These are phyloP conservation scores for Thyatira batis DNA, from an alignment of 2,888 invertebrate genomes.

Conservation along the genomic window DNA sequence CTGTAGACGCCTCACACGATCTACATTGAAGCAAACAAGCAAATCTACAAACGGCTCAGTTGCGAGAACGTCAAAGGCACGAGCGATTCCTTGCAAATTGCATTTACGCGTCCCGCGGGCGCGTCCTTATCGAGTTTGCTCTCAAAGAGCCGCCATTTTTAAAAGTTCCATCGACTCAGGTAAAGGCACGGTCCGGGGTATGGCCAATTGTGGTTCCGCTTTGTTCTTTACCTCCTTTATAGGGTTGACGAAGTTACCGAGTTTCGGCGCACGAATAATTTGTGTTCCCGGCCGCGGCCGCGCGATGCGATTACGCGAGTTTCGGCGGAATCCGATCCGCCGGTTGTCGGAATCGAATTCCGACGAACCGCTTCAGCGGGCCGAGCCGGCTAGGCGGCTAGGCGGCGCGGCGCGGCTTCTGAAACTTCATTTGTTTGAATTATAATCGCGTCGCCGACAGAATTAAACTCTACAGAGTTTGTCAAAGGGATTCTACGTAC, in stretches of 20 bases:
- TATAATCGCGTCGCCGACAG: constrained; percentile 39
- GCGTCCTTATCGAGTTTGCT: constrained; percentile 73
- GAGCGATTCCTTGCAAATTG: constrained; percentile 76
- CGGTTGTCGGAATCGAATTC: constrained; percentile 66
- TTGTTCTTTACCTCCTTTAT: constrained; percentile 77
- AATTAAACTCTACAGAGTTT: constrained; percentile 38
- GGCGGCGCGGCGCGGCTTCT: too few species aligned
- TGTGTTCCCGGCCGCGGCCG: constrained; percentile 75
- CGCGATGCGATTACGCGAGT: constrained; percentile 74
- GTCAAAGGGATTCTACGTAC: constrained; percentile 12
- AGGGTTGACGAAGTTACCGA: constrained; percentile 78
- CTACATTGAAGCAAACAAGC: constrained; percentile 47
- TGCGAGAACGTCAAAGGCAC: constrained; percentile 72
- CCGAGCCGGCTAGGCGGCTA: constrained; percentile 46
- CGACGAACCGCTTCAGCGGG: constrained; percentile 52
- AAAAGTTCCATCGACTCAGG: constrained; percentile 76
- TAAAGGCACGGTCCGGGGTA: constrained; percentile 53
- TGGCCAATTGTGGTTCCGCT: constrained; percentile 78
- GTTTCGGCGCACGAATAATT: constrained; percentile 78
- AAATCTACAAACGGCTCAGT: constrained; percentile 58
- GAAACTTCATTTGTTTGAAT: constrained; percentile 60
- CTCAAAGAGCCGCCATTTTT: constrained; percentile 80
- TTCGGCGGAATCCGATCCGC: constrained; percentile 68
- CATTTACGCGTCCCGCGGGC: constrained; percentile 80
- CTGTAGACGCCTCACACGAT: constrained; percentile 18